phyloP scores from a whole-genome alignment of 53 echinoderm and acorn worm genomes.

The Antedon mediterranea region DNA sequence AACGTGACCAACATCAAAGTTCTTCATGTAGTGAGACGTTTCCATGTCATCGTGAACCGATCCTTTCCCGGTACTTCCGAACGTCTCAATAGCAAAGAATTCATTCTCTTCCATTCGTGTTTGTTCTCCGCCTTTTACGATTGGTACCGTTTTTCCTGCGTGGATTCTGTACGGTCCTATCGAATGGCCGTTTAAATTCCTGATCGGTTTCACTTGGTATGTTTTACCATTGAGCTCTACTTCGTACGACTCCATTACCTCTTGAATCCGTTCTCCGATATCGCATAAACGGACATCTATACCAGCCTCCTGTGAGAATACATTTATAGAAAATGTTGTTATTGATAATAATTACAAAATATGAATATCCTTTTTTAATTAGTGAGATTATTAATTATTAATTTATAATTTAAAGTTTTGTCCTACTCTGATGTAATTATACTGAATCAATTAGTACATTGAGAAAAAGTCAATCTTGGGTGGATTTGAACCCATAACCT shows the following conservation, averaged over 20 bases:
- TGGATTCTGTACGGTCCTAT: slow-evolving; percentile 93
- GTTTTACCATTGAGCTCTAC: slow-evolving; percentile 87
- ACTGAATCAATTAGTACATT: too few species aligned
- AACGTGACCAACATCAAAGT: slow-evolving; percentile 90
- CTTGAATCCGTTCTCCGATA: slow-evolving; percentile 92
- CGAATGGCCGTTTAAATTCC: slow-evolving; percentile 88
- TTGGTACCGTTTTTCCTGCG: slow-evolving; percentile 90
- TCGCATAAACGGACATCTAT: slow-evolving; percentile 94
- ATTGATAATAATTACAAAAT: too few species aligned
- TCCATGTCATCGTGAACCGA: slow-evolving; percentile 96
- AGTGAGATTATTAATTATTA: too few species aligned
- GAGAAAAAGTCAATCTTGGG: too few species aligned
- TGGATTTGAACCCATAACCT: too few species aligned
- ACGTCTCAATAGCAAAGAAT: slow-evolving; percentile 89
- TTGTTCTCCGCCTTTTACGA: slow-evolving; percentile 89
- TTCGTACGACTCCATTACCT: slow-evolving; percentile 96
- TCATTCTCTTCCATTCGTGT: slow-evolving; percentile 94
- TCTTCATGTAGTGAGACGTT: slow-evolving; percentile 93
- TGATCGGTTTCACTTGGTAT: slow-evolving; percentile 75
- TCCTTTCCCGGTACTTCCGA: slow-evolving; percentile 92
- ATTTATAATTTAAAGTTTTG: too few species aligned
- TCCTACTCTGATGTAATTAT: too few species aligned
- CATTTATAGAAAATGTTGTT: too few species aligned
- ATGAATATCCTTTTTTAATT: too few species aligned
- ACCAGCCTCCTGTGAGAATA: slow-evolving; percentile 95